Conservation (phyloP, 2,113 vertebrate genomes). For the Phyllostomus hastatus region DNA sequence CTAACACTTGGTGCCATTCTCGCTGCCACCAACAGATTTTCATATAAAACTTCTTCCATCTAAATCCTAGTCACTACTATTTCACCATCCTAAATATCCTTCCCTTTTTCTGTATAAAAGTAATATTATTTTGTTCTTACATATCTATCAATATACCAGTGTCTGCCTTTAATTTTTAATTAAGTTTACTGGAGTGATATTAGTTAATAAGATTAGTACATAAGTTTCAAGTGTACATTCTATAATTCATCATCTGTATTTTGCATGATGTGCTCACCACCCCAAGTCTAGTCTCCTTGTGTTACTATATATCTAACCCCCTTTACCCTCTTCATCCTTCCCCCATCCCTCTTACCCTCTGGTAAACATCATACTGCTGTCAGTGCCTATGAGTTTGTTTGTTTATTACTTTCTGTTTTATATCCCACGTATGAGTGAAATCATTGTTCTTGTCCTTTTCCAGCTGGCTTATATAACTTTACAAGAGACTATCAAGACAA, state of each 20-base stretch:
- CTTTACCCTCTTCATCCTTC: neutral
- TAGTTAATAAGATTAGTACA: neutral
- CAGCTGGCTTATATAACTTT: neutral
- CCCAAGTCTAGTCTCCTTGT: neutral
- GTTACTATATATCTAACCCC: neutral
- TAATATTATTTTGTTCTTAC: neutral
- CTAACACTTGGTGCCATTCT: too few species aligned
- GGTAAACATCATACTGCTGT: neutral
- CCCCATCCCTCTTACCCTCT: neutral
- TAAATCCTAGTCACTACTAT: neutral
- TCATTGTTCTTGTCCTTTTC: neutral
- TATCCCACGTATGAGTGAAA: neutral
- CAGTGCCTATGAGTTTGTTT: neutral
- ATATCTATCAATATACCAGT: neutral
- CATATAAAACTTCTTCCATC: neutral
- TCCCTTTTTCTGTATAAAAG: neutral
- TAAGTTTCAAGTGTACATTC: neutral
- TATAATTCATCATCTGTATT: neutral
- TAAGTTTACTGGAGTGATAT: neutral
- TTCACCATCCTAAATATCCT: neutral
- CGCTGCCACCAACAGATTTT: too few species aligned
- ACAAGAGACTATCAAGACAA: neutral
- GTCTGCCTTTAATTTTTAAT: neutral
- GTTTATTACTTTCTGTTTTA: neutral
- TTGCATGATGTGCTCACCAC: neutral